phyloP scores from a whole-genome alignment of 1,140 invertebrate genomes.

The Drosophila carrolli region DNA sequence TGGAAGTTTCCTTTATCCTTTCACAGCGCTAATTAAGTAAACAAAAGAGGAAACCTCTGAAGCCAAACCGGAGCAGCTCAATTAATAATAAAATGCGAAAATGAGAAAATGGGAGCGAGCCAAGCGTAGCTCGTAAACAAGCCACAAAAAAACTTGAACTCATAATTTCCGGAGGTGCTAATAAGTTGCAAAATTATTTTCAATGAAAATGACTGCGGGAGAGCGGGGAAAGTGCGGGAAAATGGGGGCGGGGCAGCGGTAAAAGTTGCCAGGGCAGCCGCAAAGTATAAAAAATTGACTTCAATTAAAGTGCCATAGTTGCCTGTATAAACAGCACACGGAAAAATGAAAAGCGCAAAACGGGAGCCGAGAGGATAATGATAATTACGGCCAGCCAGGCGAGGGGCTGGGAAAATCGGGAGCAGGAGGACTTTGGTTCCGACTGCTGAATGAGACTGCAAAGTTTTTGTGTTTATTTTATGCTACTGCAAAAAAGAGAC shows the following conservation, averaged over 20 bases:
- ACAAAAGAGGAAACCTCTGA: constrained; percentile 57
- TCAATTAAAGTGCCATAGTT: constrained; percentile 82
- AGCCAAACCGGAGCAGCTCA: constrained; percentile 63
- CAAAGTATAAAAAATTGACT: constrained; percentile 78
- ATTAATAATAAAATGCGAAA: constrained; percentile 71
- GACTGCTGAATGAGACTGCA: constrained; percentile 67
- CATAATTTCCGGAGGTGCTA: constrained; percentile 82
- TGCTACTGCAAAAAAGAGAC: constrained; percentile 45
- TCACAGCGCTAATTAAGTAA: constrained; percentile 69
- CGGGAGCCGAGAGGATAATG: constrained; percentile 66
- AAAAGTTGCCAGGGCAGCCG: constrained; percentile 49
- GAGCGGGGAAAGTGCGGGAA: background rate
- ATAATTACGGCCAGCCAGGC: constrained; percentile 64
- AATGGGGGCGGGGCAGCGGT: background rate
- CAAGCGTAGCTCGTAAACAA: constrained; percentile 66
- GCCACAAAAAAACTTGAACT: constrained; percentile 70
- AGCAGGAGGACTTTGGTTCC: constrained; percentile 6
- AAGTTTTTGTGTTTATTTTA: constrained; percentile 80
- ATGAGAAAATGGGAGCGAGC: constrained; percentile 20
- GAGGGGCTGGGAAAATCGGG: background rate
- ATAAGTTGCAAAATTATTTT: constrained; percentile 82
- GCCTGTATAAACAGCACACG: constrained; percentile 70
- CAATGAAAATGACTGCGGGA: constrained; percentile 62
- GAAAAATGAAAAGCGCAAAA: constrained; percentile 76
- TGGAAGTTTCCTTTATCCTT: constrained; percentile 32